These are phyloP conservation scores for Falco punctatus DNA, from an alignment of 2,113 vertebrate species.

Conservation along the genomic window DNA sequence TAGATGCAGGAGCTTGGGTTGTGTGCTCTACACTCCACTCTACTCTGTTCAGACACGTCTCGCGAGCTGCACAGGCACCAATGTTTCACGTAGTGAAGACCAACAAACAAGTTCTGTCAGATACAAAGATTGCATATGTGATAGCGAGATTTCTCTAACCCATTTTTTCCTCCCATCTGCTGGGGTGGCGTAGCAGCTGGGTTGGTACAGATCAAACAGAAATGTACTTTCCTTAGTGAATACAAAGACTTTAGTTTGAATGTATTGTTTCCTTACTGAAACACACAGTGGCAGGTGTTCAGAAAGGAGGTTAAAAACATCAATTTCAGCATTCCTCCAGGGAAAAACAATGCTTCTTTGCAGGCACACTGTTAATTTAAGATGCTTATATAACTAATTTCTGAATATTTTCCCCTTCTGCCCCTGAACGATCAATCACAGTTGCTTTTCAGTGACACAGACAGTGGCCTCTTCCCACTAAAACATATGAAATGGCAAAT, in stretches of 20 bases:
- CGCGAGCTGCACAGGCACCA: neutral
- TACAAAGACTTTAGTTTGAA: rapidly evolving
- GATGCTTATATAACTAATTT: neutral
- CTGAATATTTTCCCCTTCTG: constrained; percentile 3
- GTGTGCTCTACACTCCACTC: rapidly evolving
- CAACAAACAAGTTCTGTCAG: neutral
- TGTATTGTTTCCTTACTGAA: neutral
- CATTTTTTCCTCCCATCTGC: neutral
- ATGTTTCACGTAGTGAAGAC: neutral
- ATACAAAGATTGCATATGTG: neutral
- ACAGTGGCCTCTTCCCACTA: neutral
- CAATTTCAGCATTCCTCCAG: neutral
- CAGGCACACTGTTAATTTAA: neutral
- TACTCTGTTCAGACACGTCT: neutral
- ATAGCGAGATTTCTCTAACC: neutral
- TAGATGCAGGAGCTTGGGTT: rapidly evolving
- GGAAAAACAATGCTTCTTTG: neutral
- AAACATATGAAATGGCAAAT: neutral
- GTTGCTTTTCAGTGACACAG: neutral
- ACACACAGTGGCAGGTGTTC: neutral
- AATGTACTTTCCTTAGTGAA: rapidly evolving
- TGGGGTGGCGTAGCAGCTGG: neutral
- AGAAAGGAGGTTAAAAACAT: neutral
- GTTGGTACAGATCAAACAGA: neutral
- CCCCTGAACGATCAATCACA: neutral